Percentiles rank a stretch among this genome's conserved stretches.
Evolutionary conservation across 2,797 vertebrate species (phyloP).

Genomic region (Bovichtus variegatus): DNA sequence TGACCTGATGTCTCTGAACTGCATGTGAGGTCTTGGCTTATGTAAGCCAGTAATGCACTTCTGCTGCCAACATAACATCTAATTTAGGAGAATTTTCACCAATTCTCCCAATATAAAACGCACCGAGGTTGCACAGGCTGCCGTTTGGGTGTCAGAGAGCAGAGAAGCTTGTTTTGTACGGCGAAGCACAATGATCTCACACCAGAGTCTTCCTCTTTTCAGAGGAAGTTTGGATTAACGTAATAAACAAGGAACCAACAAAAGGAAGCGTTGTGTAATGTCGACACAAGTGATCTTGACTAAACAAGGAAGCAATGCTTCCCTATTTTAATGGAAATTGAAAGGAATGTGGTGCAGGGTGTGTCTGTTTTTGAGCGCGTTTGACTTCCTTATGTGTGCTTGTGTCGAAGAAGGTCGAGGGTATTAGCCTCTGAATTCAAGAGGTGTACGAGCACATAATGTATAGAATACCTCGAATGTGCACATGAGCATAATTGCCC

Average conservation of each 20-base stretch:
- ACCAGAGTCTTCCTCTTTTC: constrained; percentile 45
- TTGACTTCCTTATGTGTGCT: not conserved
- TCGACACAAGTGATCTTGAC: constrained; percentile 14
- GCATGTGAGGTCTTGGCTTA: constrained; percentile 14
- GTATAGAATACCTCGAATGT: not conserved
- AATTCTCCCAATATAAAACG: too few species aligned
- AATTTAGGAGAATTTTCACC: not conserved
- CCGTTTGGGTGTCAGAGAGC: not conserved
- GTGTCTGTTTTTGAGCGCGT: constrained; percentile 11
- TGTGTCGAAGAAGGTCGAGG: not conserved
- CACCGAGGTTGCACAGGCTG: too few species aligned
- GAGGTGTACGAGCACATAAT: not conserved
- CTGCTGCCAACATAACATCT: not conserved
- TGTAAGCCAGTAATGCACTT: not conserved
- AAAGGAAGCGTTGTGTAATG: constrained; percentile 51
- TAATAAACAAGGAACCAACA: constrained; percentile 38
- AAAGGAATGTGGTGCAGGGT: constrained; percentile 57
- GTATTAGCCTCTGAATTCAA: not conserved
- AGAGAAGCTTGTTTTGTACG: not conserved
- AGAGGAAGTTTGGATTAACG: constrained; percentile 41
- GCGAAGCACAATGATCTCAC: constrained; percentile 17
- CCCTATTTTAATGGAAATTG: constrained; percentile 38
- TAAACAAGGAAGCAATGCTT: constrained; percentile 60
- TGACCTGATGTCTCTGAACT: constrained; percentile 30
- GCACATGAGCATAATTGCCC: not conserved